Evolutionary conservation across 2,888 invertebrate species (phyloP).

Genomic region (Allygus modestus): DNA sequence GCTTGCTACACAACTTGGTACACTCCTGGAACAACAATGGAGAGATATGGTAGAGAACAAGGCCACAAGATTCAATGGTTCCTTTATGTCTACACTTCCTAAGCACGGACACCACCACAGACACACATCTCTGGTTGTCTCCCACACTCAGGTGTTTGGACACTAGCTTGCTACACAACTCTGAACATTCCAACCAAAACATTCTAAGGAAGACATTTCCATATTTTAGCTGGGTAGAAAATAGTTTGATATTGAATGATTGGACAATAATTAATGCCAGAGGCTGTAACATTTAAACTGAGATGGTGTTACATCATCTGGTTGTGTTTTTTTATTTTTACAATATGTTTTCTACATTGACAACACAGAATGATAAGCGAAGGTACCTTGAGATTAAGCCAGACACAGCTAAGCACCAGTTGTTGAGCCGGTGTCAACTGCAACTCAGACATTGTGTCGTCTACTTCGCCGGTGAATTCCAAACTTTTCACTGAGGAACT

Average conservation of each 20-base stretch:
- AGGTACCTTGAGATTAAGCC: slow-evolving; percentile 76
- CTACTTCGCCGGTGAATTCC: background rate
- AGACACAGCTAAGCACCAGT: slow-evolving; percentile 75
- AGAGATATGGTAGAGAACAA: no score
- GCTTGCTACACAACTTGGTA: slow-evolving; percentile 68
- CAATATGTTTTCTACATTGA: no score
- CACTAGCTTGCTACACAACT: slow-evolving; percentile 67
- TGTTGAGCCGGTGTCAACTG: slow-evolving; percentile 74
- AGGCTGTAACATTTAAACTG: no score
- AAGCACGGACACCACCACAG: slow-evolving; percentile 80
- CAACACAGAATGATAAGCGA: no score
- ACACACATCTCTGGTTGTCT: slow-evolving; percentile 76
- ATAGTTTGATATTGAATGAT: no score
- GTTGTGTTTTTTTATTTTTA: no score
- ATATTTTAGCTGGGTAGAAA: no score
- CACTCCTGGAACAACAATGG: slow-evolving; percentile 70
- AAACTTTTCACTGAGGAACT: slow-evolving; percentile 64
- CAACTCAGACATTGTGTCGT: slow-evolving; percentile 65
- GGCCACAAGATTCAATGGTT: slow-evolving; percentile 87
- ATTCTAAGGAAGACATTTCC: no score
- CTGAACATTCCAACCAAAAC: slow-evolving; percentile 70
- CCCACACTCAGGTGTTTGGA: slow-evolving; percentile 67
- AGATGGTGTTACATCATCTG: no score
- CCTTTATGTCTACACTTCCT: slow-evolving; percentile 89
- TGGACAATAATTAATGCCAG: no score